These are phyloP conservation scores for Eutolmus rufibarbis DNA, from an alignment of 2,888 invertebrate species.

Conservation along the genomic window DNA sequence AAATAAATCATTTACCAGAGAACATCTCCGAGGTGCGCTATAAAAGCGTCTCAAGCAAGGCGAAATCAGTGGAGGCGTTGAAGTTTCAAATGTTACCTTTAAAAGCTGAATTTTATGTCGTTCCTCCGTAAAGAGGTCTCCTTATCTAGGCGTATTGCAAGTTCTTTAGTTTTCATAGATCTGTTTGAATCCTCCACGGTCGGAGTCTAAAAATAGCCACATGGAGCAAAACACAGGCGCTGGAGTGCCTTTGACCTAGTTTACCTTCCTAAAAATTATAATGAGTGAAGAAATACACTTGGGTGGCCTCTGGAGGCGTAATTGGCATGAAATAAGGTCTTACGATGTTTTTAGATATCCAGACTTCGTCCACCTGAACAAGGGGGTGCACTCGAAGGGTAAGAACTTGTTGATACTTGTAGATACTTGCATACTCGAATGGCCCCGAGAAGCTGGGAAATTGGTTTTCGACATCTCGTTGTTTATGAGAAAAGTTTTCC, in stretches of 20 bases:
- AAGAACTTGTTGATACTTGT: constrained; percentile 5
- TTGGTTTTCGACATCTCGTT: background rate
- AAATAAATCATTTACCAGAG: background rate
- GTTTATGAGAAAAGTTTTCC: constrained; percentile 5
- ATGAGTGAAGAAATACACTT: background rate
- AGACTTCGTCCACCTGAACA: background rate
- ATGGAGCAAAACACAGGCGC: background rate
- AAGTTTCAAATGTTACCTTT: background rate
- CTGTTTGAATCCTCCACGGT: background rate
- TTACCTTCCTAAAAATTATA: background rate
- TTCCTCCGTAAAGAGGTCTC: background rate
- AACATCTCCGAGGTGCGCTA: background rate
- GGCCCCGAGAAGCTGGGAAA: background rate
- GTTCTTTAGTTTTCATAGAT: background rate
- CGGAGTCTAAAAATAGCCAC: background rate
- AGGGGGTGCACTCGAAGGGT: background rate
- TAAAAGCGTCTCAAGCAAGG: background rate
- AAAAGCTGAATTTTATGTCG: background rate
- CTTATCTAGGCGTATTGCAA: background rate
- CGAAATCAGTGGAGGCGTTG: background rate
- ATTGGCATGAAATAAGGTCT: constrained; percentile 27
- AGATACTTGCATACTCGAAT: background rate
- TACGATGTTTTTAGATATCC: background rate
- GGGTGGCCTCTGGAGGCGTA: background rate
- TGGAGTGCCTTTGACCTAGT: background rate